phyloP scores from a whole-genome alignment of 2,888 invertebrate species.

The Nymphalis urticae region DNA sequence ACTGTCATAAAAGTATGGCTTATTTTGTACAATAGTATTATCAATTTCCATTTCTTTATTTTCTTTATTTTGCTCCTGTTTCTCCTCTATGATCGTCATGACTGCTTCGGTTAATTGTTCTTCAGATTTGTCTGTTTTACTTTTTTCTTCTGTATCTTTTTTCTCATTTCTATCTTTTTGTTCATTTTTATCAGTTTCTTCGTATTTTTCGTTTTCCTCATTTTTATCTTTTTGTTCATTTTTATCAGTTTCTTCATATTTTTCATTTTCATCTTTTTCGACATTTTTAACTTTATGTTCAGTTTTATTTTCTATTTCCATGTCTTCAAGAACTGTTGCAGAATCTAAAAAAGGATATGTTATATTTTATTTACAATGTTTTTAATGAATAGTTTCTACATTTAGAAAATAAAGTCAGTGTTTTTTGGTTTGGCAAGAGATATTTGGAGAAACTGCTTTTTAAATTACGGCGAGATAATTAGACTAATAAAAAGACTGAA shows the following conservation, averaged over 20 bases:
- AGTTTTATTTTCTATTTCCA: constrained; percentile 7
- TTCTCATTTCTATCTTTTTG: constrained; percentile 11
- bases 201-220: neutral
- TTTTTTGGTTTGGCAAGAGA: neutral
- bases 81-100: constrained; percentile 30
- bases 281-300: neutral
- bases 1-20: constrained; percentile 28
- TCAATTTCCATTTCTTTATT: constrained; percentile 26
- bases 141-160: constrained; percentile 11
- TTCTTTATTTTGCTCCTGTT: constrained; percentile 24
- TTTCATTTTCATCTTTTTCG: no score
- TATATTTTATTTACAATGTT: constrained; percentile 1
- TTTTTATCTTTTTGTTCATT: neutral
- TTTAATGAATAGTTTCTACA: no score
- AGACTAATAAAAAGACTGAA: no score
- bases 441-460: no score
- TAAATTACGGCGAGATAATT: no score
- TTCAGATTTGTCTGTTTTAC: constrained; percentile 32
- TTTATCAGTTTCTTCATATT: neutral
- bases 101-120: constrained; percentile 29
- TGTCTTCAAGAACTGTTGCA: constrained; percentile 25
- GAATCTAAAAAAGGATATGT: constrained; percentile 32
- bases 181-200: no score
- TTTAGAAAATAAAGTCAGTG: neutral
- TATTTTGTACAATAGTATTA: constrained; percentile 26